phyloP scores from a whole-genome alignment of 2,797 vertebrate species.

The Kryptolebias ocellatus region DNA sequence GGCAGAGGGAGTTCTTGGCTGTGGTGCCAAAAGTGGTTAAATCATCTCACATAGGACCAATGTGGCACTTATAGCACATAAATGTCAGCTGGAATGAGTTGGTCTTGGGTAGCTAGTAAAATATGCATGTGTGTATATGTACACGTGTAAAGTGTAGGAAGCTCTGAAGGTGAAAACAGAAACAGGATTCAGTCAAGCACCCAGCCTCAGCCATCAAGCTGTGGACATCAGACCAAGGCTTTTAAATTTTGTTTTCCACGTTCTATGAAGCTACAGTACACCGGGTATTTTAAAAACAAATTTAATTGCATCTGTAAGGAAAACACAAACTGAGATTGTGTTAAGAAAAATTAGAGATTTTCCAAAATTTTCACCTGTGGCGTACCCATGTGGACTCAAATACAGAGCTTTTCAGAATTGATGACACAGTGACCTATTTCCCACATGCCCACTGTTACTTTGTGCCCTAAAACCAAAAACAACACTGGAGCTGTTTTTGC shows the following conservation, averaged over 20 bases:
- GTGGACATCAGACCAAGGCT: conserved; percentile 19
- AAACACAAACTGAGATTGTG: too few relatives aligned
- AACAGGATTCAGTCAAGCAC: conserved; percentile 35
- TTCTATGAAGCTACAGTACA: neutral
- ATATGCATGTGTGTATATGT: conserved; percentile 31
- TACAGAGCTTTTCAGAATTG: too few relatives aligned
- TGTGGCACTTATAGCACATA: conserved; percentile 77
- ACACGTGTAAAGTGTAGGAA: conserved; percentile 16
- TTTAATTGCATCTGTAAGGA: too few relatives aligned
- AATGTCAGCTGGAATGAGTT: conserved; percentile 69
- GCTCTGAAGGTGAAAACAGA: conserved; percentile 26
- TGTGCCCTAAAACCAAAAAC: too few relatives aligned
- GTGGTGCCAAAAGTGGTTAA: conserved; percentile 61
- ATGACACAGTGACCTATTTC: too few relatives aligned
- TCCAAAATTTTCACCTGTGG: neutral
- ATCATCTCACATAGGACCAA: conserved; percentile 67
- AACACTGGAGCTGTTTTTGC: too few relatives aligned
- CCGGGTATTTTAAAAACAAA: too few relatives aligned
- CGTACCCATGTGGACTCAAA: too few relatives aligned
- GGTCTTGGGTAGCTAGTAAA: conserved; percentile 39
- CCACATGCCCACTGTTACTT: too few relatives aligned
- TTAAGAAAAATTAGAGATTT: too few relatives aligned
- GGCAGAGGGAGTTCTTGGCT: conserved; percentile 54
- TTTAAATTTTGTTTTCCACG: neutral
- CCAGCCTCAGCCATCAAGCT: conserved; percentile 31